phyloP scores from a whole-genome alignment of 2,888 invertebrate genomes.

The Trissonchulus latispiculum region DNA sequence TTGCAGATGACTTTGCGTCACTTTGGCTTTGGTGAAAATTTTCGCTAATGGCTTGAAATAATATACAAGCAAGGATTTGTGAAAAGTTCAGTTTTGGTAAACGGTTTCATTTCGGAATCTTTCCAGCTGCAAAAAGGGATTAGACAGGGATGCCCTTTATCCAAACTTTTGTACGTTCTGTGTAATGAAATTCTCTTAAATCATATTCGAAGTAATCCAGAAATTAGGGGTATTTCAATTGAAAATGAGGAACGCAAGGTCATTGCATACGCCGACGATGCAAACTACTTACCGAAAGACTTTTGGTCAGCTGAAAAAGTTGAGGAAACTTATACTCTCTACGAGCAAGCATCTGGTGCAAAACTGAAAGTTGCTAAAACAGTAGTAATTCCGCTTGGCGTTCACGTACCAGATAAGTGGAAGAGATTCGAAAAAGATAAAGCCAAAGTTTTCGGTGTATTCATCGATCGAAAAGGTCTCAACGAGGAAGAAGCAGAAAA shows the following conservation, averaged over 20 bases:
- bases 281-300: neutral
- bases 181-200: neutral
- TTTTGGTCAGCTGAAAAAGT: neutral
- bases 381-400: no score
- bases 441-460: no score
- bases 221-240: neutral
- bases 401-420: no score
- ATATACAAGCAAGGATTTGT: neutral
- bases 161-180: neutral
- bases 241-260: neutral
- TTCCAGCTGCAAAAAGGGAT: neutral
- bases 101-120: neutral
- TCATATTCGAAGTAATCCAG: neutral
- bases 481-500: no score
- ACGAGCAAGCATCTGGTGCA: neutral
- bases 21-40: neutral
- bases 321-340: neutral
- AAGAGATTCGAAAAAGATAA: no score
- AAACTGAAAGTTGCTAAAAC: constrained; percentile 3
- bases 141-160: constrained; percentile 3
- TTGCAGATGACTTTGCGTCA: neutral
- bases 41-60: neutral
- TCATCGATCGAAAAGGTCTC: no score
- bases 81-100: neutral
- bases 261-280: constrained; percentile 11